Conservation (phyloP, 2,797 vertebrate species). For the Liasis olivaceus region DNA sequence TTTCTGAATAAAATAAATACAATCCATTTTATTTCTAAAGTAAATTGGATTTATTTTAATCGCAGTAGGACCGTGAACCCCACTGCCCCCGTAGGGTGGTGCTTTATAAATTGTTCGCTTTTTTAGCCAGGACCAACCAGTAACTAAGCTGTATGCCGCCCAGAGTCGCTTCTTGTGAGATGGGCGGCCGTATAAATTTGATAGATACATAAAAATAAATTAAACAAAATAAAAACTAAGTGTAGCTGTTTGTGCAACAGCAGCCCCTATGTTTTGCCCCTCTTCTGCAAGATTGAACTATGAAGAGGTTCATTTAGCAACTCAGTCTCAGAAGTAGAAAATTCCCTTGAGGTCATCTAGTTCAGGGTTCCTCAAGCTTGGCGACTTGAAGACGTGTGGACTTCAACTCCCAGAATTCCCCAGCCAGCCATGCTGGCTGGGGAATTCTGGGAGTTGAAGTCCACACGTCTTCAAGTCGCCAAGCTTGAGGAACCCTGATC, state of each 20-base stretch:
- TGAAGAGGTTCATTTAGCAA: not conserved
- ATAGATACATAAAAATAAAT: no score
- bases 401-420: no score
- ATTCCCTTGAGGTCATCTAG: not conserved
- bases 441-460: no score
- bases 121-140: not conserved
- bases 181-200: no score
- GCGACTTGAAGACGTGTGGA: no score
- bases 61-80: not conserved
- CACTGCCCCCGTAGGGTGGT: not conserved
- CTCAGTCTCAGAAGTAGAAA: not conserved
- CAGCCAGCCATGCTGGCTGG: no score
- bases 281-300: not conserved
- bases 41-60: not conserved
- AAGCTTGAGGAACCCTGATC: no score
- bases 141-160: not conserved
- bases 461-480: no score
- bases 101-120: not conserved
- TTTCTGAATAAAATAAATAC: no score
- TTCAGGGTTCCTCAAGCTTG: no score
- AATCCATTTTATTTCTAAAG: no score
- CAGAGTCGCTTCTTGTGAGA: no score
- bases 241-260: not conserved
- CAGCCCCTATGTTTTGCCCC: not conserved
- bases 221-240: not conserved